Conservation (phyloP, 2,113 vertebrate genomes). For the Mustela lutreola region DNA sequence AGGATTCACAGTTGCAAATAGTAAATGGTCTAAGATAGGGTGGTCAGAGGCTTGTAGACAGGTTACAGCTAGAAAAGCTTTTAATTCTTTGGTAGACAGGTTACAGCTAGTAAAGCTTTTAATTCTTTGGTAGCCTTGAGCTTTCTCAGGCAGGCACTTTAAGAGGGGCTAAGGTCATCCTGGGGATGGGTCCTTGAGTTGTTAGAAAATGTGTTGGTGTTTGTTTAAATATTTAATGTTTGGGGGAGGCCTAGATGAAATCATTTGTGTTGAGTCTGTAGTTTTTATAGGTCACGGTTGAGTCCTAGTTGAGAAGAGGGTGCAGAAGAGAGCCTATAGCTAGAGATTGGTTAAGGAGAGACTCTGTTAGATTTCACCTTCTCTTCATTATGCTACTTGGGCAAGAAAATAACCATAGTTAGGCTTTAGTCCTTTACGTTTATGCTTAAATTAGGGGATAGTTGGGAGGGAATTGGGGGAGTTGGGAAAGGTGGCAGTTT, state of each 20-base stretch:
- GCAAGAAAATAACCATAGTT: not conserved
- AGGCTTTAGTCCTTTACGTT: constrained; percentile 32
- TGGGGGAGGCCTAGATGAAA: not conserved
- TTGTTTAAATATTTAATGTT: constrained; percentile 25
- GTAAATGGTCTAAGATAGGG: not conserved
- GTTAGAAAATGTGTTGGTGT: not conserved
- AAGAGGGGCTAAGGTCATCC: not conserved
- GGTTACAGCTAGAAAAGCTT: not conserved
- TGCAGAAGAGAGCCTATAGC: not conserved
- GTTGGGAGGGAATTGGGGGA: not conserved
- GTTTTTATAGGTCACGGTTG: not conserved
- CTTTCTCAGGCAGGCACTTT: not conserved
- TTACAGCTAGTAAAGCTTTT: constrained; percentile 5
- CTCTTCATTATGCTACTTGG: not conserved
- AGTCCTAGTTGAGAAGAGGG: not conserved
- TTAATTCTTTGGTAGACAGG: not conserved
- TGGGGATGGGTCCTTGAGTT: not conserved
- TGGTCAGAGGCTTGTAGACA: not conserved
- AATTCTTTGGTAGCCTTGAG: constrained; percentile 10
- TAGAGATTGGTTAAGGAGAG: not conserved
- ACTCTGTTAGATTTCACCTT: constrained; percentile 14
- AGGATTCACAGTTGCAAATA: constrained; percentile 1
- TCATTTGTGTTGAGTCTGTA: not conserved
- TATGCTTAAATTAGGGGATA: not conserved
- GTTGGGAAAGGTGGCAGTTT: not conserved